Conservation (phyloP, 2,797 vertebrate species). For the Tokudaia tokunoshimensis region DNA sequence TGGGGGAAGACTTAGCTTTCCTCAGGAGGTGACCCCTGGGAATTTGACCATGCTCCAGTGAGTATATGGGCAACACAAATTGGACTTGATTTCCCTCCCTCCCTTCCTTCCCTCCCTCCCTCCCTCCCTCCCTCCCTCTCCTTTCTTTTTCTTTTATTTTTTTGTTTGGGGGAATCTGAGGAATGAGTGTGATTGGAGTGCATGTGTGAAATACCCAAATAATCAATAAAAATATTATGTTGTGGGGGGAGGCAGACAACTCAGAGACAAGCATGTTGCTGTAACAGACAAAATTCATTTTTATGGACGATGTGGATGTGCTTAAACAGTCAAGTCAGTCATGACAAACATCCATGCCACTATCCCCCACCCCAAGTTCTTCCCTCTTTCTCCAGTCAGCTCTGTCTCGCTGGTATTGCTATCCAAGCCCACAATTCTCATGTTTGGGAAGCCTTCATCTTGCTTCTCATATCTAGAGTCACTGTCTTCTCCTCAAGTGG, state of each 20-base stretch:
- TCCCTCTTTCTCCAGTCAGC: neutral
- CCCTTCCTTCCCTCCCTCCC: too few relatives aligned
- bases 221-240: neutral
- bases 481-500: neutral
- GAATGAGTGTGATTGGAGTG: neutral
- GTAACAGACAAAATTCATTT: slow-evolving; percentile 11
- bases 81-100: neutral
- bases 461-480: neutral
- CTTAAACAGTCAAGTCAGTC: slow-evolving; percentile 29
- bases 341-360: neutral
- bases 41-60: neutral
- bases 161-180: neutral
- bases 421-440: neutral
- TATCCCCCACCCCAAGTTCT: neutral
- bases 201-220: neutral
- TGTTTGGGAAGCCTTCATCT: neutral
- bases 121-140: too few relatives aligned
- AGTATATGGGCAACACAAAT: neutral
- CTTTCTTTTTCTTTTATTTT: too few relatives aligned
- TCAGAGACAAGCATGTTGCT: neutral
- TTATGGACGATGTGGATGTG: neutral
- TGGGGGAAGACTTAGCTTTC: neutral
- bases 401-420: neutral
- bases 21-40: neutral
- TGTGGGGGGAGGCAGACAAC: neutral